phyloP scores from a whole-genome alignment of 1,140 invertebrate species.

The Lasaia peninsularis region DNA sequence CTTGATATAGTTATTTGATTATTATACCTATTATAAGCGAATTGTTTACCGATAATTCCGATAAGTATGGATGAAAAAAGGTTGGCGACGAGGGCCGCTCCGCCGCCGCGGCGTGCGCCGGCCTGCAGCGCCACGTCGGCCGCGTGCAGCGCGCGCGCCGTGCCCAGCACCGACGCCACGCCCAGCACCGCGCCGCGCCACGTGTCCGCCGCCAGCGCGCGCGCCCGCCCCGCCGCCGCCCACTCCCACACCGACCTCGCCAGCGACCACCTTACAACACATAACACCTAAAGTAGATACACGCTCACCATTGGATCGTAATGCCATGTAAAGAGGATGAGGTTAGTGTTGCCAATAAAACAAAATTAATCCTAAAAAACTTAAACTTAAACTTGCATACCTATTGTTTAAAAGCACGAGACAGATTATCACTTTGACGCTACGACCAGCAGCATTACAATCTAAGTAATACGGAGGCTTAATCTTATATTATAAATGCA shows the following conservation, averaged over 20 bases:
- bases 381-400: too few relatives aligned
- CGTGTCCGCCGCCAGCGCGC: slow-evolving; percentile 55
- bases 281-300: not conserved
- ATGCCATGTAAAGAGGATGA: too few relatives aligned
- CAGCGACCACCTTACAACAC: slow-evolving; percentile 49
- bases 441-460: too few relatives aligned
- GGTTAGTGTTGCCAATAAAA: too few relatives aligned
- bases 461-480: too few relatives aligned
- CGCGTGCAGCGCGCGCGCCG: slow-evolving; percentile 57
- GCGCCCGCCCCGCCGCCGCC: slow-evolving; percentile 51
- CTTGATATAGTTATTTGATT: not conserved
- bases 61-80: slow-evolving; percentile 62
- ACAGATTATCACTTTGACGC: too few relatives aligned
- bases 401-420: too few relatives aligned
- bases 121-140: slow-evolving; percentile 57
- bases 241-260: slow-evolving; percentile 54
- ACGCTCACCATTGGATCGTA: too few relatives aligned
- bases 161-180: slow-evolving; percentile 54
- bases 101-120: slow-evolving; percentile 47
- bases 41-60: slow-evolving; percentile 49
- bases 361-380: too few relatives aligned
- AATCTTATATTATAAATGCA: too few relatives aligned
- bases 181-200: slow-evolving; percentile 54
- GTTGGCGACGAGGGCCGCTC: slow-evolving; percentile 56
- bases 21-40: not conserved